These are phyloP conservation scores for Mormyrus iriodes DNA, from an alignment of 2,113 vertebrate species.

Conservation along the genomic window DNA sequence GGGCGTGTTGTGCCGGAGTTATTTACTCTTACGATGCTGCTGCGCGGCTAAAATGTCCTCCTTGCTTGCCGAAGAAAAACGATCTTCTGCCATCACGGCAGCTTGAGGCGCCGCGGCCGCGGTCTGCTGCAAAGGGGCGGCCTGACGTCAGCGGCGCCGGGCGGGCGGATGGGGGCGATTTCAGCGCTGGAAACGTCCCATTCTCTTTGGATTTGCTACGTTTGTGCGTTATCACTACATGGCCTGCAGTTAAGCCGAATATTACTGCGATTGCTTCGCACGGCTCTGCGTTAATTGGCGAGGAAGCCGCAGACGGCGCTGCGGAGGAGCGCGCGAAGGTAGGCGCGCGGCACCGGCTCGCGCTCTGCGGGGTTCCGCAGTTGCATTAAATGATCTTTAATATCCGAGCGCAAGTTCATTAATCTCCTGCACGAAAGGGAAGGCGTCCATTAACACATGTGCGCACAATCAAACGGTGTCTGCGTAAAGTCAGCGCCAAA, in stretches of 20 bases:
- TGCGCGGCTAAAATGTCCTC: background rate
- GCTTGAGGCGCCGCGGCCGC: background rate
- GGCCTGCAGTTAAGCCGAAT: background rate
- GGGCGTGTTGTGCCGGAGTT: background rate
- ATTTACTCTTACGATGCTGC: background rate
- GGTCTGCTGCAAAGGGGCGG: constrained; percentile 16
- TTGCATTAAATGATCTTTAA: background rate
- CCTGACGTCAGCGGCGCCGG: constrained; percentile 19
- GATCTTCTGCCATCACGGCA: background rate
- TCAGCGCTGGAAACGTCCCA: constrained; percentile 3
- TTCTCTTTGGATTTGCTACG: background rate
- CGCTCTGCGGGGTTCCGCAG: background rate
- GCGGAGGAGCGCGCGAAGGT: constrained; percentile 7
- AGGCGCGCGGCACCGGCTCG: background rate
- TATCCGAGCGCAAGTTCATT: background rate
- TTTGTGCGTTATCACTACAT: background rate
- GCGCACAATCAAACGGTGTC: background rate
- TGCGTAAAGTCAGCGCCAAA: background rate
- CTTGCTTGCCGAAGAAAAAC: background rate
- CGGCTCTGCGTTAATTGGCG: background rate
- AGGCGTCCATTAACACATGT: background rate
- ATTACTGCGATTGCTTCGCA: background rate
- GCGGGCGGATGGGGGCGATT: constrained; percentile 10
- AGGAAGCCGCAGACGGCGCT: background rate
- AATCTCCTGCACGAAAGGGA: background rate